These are phyloP conservation scores for Diorhabda carinulata DNA, from an alignment of 1,140 invertebrate genomes.

Conservation along the genomic window DNA sequence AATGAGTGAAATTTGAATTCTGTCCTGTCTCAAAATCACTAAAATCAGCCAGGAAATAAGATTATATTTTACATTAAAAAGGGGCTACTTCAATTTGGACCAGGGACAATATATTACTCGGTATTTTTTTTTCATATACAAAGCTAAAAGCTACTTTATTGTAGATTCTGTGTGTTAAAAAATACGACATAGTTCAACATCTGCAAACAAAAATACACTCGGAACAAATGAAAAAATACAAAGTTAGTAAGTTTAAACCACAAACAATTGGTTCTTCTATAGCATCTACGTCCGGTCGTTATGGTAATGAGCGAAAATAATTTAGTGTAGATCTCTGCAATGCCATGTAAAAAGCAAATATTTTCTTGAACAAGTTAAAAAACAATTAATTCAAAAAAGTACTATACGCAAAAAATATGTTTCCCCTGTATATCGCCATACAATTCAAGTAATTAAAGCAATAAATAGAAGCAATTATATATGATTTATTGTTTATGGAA, in stretches of 20 bases:
- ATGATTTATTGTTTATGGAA: conserved; percentile 3
- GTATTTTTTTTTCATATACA: too few species aligned
- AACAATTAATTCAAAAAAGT: conserved; percentile 4
- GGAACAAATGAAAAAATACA: too few species aligned
- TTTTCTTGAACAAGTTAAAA: conserved; percentile 9
- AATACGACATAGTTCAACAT: neutral
- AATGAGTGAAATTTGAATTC: too few species aligned
- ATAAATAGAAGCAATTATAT: neutral
- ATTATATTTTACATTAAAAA: too few species aligned
- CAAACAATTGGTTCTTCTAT: conserved; percentile 7
- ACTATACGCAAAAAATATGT: neutral
- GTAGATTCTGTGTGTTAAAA: neutral
- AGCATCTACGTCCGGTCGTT: conserved; percentile 5
- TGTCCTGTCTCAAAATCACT: too few species aligned
- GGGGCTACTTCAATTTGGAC: too few species aligned
- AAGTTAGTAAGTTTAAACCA: too few species aligned
- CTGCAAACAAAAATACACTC: too few species aligned
- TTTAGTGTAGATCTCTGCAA: conserved; percentile 11
- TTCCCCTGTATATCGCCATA: neutral
- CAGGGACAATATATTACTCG: too few species aligned
- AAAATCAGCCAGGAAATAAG: too few species aligned
- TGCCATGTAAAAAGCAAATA: conserved; percentile 11
- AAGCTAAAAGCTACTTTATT: neutral
- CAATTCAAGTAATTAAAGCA: neutral
- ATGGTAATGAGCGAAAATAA: neutral